Evolutionary conservation across 2,888 invertebrate genomes (phyloP).

Genomic region (Brenthis hecate): DNA sequence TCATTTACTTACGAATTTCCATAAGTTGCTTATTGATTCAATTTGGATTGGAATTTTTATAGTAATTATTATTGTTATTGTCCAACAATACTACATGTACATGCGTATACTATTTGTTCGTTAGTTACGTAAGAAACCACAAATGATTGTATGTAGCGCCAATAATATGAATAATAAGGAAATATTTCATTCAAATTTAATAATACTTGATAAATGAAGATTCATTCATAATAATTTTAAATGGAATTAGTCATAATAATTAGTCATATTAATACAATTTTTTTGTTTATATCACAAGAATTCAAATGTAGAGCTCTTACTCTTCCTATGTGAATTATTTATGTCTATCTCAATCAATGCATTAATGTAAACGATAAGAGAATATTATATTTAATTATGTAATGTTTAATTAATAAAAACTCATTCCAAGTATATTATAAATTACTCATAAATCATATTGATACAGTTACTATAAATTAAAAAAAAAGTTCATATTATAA

Average conservation of each 20-base stretch:
- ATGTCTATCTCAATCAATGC: too few species aligned
- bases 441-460: too few species aligned
- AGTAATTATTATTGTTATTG: neutral
- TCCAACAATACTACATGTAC: neutral
- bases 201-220: neutral
- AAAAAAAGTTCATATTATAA: too few species aligned
- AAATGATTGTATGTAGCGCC: neutral
- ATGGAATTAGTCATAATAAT: neutral
- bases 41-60: neutral
- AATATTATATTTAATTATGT: too few species aligned
- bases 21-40: too few species aligned
- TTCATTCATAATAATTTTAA: conserved; percentile 19
- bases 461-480: too few species aligned
- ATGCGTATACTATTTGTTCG: neutral
- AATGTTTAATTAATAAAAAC: too few species aligned
- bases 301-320: too few species aligned
- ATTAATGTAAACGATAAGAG: too few species aligned
- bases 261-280: neutral
- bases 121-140: conserved; percentile 12
- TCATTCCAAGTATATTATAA: too few species aligned
- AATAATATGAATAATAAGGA: conserved; percentile 14
- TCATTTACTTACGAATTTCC: too few species aligned
- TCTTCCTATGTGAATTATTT: too few species aligned
- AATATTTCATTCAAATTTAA: conserved; percentile 8
- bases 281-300: neutral